Evolutionary conservation across 2,888 invertebrate species (phyloP), one percentile per base, ranked within the genome.

Genomic region (Amiota mariae): DNA sequence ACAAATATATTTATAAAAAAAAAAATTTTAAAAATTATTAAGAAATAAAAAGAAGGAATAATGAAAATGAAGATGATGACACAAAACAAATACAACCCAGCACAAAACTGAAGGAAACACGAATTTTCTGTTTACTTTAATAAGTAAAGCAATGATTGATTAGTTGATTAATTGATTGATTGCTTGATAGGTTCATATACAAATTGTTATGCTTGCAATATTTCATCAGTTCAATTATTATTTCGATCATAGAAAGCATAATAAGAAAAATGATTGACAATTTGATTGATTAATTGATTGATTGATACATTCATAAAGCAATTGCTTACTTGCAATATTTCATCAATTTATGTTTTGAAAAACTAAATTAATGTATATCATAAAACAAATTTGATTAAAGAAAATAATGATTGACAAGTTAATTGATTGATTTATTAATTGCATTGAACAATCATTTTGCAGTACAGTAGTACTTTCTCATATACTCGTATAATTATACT

Each of bases 1-100:
- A 54, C n/a, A 71, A 61, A 76, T 73, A 77, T 72, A 74, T 74
- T 76, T 63, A 75, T 77, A 81, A 75, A 75, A 77, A 77, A 77
- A 72, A 76, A 63, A 70, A 64, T 61, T 70, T 47, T 13, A 73
- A 78, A 9, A 56, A 24, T 24, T 24, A 24, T 2, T 24, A 24
- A 24, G 24, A 48, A 24, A 48, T 57, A 51, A 61, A 64, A 18
- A 72, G 48, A 67, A 72, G 24, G 54, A 48, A 11, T 36, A 13
- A n/a, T 36, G 56, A 47, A 51, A 47, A 49, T 61, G 61, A 51
- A 36, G 24, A 24, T 24, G 24, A 24, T 24, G n/a, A 51, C 12
- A 51, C 54, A n/a, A 51, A 51, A n/a, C 54, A 51, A 51, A 51
- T 51, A 51, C 54, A 51, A 51, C n/a, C 54, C 54, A 12, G 54